Evolutionary conservation across 2,888 invertebrate species (phyloP), one percentile per base, ranked within the genome.

Genomic region (Octodonta nipae): DNA sequence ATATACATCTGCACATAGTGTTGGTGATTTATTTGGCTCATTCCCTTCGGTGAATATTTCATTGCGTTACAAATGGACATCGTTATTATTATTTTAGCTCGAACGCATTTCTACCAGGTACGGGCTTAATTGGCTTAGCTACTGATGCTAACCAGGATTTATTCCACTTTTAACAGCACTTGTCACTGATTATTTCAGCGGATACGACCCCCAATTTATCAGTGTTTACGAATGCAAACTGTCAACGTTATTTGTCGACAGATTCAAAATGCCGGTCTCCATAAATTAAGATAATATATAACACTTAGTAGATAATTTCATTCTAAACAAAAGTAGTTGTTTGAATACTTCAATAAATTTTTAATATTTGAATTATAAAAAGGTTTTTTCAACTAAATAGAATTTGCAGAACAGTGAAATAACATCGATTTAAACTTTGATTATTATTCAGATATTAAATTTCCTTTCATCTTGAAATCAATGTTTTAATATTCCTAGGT

Each of bases 71-170:
- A 55, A 55, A 56, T 54, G 49, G 52, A 42, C 45, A 43, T 50
- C 52, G 54, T 56, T 55, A 55, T 55, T 54, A 54, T 54, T 53
- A 54, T 53, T 55, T 55, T 46, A 51, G 47, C 49, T 46, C 36
- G 35, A 22, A 11, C 22, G 22, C 22, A 22, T 22, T 22, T 11
- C n/a, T 11, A 11, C 3, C 22, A n/a, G 11, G 22, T n/a, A 10
- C n/a, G 10, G 22, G 22, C 22, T 22, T 22, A 22, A 22, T 22
- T 22, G 22, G 22, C 22, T 22, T 22, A 22, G 22, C 22, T 22
- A 22, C 48, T 49, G 47, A 48, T 51, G 43, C 46, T 51, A 54
- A 54, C 50, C 42, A 39, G 50, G 49, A 55, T 55, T 56, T 55
- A 55, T 55, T 47, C 43, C 48, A 47, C 48, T 50, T 50, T 52